phyloP scores from a whole-genome alignment of 2,113 vertebrate genomes.

The Pandion haliaetus region DNA sequence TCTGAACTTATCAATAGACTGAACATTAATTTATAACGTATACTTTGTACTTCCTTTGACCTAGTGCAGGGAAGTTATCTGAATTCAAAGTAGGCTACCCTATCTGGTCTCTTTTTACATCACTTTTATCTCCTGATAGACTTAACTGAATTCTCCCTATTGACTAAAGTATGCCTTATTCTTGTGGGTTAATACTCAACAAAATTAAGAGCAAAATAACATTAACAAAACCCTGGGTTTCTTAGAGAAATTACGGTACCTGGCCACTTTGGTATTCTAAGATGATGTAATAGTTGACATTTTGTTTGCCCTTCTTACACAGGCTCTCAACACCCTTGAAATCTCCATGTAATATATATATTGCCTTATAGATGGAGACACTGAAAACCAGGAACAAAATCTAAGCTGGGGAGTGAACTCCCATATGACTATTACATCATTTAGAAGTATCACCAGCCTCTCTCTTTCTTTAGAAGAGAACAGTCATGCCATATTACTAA shows the following conservation, averaged over 20 bases:
- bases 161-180: not conserved
- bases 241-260: not conserved
- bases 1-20: not conserved
- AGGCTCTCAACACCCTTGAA: not conserved
- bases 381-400: not conserved
- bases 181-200: not conserved
- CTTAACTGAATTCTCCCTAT: not conserved
- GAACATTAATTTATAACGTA: not conserved
- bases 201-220: not conserved
- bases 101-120: not conserved
- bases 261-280: not conserved
- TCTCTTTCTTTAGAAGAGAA: not conserved
- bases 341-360: not conserved
- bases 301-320: not conserved
- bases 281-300: not conserved
- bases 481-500: not conserved
- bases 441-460: not conserved
- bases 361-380: not conserved
- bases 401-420: not conserved
- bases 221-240: not conserved
- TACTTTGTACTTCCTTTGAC: not conserved
- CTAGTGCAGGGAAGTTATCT: not conserved
- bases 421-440: not conserved
- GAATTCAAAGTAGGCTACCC: not conserved
- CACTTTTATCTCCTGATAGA: not conserved